Evolutionary conservation across 2,888 invertebrate species (phyloP), one percentile per base, ranked within the genome.

Genomic region (Drosophila gaucha): DNA sequence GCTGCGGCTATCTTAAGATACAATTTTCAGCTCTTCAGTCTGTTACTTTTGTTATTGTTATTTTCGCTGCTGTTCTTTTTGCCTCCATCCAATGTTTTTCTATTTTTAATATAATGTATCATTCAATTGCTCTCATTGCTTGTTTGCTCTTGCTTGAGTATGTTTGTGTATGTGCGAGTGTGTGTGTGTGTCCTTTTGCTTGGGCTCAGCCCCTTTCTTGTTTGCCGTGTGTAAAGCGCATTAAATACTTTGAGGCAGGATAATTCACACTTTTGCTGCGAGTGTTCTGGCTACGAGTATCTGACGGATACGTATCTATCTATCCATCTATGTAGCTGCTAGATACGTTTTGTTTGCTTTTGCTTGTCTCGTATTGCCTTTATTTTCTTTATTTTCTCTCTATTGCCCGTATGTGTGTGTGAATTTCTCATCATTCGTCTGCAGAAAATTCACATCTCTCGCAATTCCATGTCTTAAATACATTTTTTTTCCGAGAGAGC

Each of bases 181-280:
- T 35, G 35, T 35, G 3, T 18, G 31, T 41, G 22, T 24, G 33
- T 63, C 49, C 44, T 39, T 36, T 26, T 22, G 10, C 26, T 31
- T 41, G 12, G 16, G 20, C 36, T 26, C 38, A 16, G 18, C 26
- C 22, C 51, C n/a, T 57, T 54, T 20, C 41, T 35, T 56, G 54
- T 57, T 41, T 67, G 72, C 46, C 84, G 76, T 80, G 75, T 80
- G 89, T 78, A 74, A 80, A 80, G 82, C 83, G 83, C 86, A 87
- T 83, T 83, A 83, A 83, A 89, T 83, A 89, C 83, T 83, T 89
- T 85, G 64, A 77, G 88, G 82, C 86, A 74, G 89, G 89, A 82
- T 82, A 82, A 86, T 88, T 82, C 82, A 82, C 82, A 82, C 87
- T 65, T 80, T 38, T 63, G 38, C 39, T n/a, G n/a, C n/a, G n/a